Percentiles rank a stretch among this genome's conserved stretches.
These are phyloP conservation scores for Kryptopterus vitreolus DNA, from an alignment of 2,797 vertebrate species.

Conservation along the genomic window DNA sequence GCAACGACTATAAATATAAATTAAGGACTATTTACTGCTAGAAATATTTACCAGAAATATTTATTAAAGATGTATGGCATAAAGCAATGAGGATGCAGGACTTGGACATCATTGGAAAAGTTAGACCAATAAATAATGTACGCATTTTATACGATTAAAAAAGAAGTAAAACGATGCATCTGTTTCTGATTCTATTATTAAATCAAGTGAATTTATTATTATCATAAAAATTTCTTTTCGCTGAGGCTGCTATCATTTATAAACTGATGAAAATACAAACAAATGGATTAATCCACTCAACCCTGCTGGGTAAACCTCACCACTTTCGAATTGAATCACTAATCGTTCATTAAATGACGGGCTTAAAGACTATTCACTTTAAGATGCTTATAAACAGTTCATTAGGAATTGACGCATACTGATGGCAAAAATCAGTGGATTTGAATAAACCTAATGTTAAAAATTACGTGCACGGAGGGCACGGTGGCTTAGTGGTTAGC, in stretches of 20 bases:
- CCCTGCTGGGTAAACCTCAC: neutral
- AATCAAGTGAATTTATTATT: neutral
- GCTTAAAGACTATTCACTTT: neutral
- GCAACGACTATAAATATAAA: neutral
- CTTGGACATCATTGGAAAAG: neutral
- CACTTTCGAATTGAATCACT: neutral
- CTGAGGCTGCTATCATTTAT: neutral
- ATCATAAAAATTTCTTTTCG: neutral
- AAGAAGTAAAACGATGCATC: neutral
- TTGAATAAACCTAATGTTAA: neutral
- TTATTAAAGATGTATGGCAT: neutral
- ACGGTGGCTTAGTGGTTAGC: no score
- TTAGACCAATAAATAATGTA: neutral
- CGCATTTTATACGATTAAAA: neutral
- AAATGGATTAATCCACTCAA: neutral
- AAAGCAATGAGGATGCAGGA: neutral
- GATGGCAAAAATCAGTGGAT: neutral
- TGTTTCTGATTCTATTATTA: neutral
- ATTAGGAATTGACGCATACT: neutral
- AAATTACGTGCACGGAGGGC: no score
- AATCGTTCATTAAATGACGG: neutral
- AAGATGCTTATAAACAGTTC: neutral
- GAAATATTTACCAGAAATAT: neutral
- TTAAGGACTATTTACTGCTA: neutral
- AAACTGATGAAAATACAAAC: neutral